Evolutionary conservation across 2,113 vertebrate genomes (phyloP), one percentile per base, ranked within the genome.

Genomic region (Loxodonta africana): DNA sequence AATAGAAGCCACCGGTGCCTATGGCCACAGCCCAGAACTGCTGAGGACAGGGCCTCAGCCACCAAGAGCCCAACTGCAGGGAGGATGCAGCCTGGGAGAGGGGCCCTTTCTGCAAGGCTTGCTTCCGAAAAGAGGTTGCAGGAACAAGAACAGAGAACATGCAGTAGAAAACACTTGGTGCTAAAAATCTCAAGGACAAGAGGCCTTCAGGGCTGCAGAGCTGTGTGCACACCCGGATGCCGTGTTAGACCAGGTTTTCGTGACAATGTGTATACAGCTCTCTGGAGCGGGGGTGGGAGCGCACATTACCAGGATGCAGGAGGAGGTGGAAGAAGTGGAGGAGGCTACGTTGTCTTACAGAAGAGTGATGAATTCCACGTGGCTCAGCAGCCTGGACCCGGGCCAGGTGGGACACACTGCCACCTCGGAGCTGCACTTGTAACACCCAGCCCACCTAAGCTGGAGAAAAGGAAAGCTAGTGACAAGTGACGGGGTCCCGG

Each of bases 241-340:
- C 62, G 33, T n/a, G 0, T 4, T 0, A 3, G 48, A 5, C 53
- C 37, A 23, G 46, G 1, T 6, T 44, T 23, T 30, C n/a, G 76
- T 5, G 37, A 37, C 67, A 48, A 65, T 53, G 60, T 23, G 21
- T 41, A 0, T 1, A 1, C 12, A 23, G 26, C 60, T 6, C 46
- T 3, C 9, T 41, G 9, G 18, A 3, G 41, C 8, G 62, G n/a
- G 6, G 46, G 51, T 8, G 0, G 0, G 63, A 21, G 25, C 6
- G 26, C n/a, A 8, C 2, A 28, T 41, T 33, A 60, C 73, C 20
- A 21, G 83, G n/a, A 21, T 2, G 4, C 0, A 1, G 9, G 37
- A 94, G 46, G 14, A 33, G 25, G 23, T 63, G 18, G 60, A 23
- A 23, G 21, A 62, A 7, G 60, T 6, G 18, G 21, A 23, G 60